Evolutionary conservation across 1,140 invertebrate genomes (phyloP).

Genomic region (Trinorchestia longiramus): DNA sequence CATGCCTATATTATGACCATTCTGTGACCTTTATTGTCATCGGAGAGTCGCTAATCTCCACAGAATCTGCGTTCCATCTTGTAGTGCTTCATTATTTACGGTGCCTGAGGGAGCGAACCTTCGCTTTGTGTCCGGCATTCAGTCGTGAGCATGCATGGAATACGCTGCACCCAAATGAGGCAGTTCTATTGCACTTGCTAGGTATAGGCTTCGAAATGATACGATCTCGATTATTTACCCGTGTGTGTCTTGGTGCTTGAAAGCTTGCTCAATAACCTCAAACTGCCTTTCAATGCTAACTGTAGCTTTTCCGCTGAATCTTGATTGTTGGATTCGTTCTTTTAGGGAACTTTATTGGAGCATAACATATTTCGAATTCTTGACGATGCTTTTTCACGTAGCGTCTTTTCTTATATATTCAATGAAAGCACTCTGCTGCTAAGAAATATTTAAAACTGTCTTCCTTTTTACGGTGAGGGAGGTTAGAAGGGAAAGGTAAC

Average conservation of each 20-base stretch:
- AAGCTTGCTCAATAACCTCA: not conserved
- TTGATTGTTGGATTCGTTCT: not conserved
- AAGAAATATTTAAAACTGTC: not conserved
- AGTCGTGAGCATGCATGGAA: not conserved
- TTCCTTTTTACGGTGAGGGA: not conserved
- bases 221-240: not conserved
- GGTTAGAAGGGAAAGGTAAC: not conserved
- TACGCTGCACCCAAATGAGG: not conserved
- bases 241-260: no score
- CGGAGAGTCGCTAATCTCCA: conserved; percentile 19
- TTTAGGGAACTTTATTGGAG: not conserved
- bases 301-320: not conserved
- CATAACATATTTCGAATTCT: not conserved
- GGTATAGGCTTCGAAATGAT: not conserved
- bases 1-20: conserved; percentile 13
- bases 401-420: not conserved
- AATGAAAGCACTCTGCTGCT: not conserved
- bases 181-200: not conserved
- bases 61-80: not conserved
- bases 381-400: not conserved
- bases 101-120: not conserved
- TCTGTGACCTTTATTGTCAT: conserved; percentile 46
- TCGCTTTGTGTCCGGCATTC: not conserved
- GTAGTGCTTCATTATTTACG: conserved; percentile 34
- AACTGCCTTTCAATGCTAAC: not conserved